Evolutionary conservation across 2,797 vertebrate species (phyloP).

Genomic region (Cryptoblepharus egeriae): DNA sequence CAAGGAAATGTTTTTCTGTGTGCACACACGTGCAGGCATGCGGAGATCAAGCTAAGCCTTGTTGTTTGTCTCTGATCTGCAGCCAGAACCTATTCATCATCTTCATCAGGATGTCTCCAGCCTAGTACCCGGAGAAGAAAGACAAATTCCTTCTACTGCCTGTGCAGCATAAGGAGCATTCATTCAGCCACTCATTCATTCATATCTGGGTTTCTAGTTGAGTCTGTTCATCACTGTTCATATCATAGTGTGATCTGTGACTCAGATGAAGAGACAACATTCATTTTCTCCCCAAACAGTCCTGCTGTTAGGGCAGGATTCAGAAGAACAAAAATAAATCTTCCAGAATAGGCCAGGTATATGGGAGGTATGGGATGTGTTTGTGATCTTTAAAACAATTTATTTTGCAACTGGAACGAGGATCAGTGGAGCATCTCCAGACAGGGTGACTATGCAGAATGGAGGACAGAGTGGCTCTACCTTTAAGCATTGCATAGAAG

Average conservation of each 20-base stretch:
- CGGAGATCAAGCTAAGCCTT: constrained; percentile 26
- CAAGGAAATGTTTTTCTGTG: constrained; percentile 27
- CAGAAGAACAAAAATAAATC: neutral
- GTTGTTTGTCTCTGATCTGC: constrained; percentile 24
- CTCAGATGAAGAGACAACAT: neutral
- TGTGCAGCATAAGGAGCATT: neutral
- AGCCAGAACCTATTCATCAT: constrained; percentile 32
- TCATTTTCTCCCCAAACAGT: neutral
- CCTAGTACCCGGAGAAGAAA: constrained; percentile 4
- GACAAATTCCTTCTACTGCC: neutral
- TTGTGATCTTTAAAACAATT: constrained; percentile 11
- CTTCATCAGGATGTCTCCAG: constrained; percentile 22
- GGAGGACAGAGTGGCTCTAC: too few relatives aligned
- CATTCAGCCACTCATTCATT: neutral
- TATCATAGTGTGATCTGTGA: constrained; percentile 3
- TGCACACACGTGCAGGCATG: constrained; percentile 6
- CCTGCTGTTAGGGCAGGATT: neutral
- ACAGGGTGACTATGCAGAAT: too few relatives aligned
- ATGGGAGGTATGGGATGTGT: neutral
- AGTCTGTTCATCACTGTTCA: neutral
- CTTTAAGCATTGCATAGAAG: too few relatives aligned
- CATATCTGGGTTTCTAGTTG: neutral
- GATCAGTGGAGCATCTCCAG: neutral
- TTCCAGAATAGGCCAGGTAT: neutral
- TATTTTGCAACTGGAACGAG: neutral